Evolutionary conservation across 2,113 vertebrate species (phyloP), one percentile per base, ranked within the genome.

Genomic region (Thermophis baileyi): DNA sequence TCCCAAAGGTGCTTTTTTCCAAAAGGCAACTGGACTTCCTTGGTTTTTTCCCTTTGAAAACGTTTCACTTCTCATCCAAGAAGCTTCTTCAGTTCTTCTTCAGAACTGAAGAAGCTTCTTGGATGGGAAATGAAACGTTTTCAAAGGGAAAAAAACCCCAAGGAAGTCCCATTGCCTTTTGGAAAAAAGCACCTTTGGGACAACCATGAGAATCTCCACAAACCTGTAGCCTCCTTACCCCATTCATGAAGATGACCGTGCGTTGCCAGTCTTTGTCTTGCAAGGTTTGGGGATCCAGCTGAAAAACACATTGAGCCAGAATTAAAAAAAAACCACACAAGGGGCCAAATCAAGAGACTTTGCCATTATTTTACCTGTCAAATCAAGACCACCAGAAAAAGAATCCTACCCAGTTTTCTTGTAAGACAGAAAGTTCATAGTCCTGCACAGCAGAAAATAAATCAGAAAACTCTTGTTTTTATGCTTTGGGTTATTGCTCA

Each of bases 211-310:
- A 27, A 11, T 63, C 27, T 63, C 27, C 27, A 27, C 27, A 30
- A 57, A 3, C 60, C 60, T 63, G 57, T 3, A 3, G 57, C 74
- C 99, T 96, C 74, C 99, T 96, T 97, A 99, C 99, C 96, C 99
- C 99, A 0, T 99, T 99, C 99, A 99, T 99, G 3, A 98, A 97
- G 93, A 99, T 99, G 94, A 99, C 98, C 0, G 98, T 99, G 89
- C 99, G 98, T 88, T 99, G 99, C 99, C 99, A 99, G 44, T 99
- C 99, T 97, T 99, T 99, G 92, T 99, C 99, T 95, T 99, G 98
- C 92, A 99, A 97, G 0, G 93, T 95, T 95, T 99, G 99, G 0
- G 98, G 98, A 74, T 99, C 99, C 95, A 99, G 98, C 99, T 99
- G 97, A 54, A 55, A 92, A 89, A 49, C 54, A 20, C 5, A 24